Evolutionary conservation across 2,797 vertebrate genomes (phyloP).

Genomic region (Rhinoraja longicauda): DNA sequence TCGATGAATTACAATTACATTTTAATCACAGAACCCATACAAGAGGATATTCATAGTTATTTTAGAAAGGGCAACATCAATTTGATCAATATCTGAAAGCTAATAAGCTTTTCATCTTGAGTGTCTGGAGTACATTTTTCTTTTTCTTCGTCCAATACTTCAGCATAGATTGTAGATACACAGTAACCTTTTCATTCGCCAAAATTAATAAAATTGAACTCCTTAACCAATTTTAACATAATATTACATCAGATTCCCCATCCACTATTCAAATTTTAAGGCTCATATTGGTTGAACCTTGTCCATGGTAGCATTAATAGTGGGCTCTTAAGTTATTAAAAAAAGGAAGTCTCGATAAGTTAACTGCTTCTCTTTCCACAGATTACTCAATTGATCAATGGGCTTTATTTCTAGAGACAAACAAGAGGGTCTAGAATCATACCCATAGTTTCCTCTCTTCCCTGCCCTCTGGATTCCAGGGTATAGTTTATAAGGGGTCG

Average conservation of each 20-base stretch:
- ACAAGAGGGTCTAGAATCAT: no score
- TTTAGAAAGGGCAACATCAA: background rate
- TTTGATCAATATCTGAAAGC: conserved; percentile 8
- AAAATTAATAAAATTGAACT: background rate
- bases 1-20: background rate
- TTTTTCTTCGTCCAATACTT: background rate
- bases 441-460: no score
- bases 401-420: no score
- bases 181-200: background rate
- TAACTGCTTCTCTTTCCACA: no score
- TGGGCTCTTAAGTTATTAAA: background rate
- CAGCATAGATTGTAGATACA: background rate
- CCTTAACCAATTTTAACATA: background rate
- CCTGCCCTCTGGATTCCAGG: no score
- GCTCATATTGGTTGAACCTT: background rate
- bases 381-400: no score
- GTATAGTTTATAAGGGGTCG: no score
- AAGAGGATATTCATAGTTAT: background rate
- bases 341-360: no score
- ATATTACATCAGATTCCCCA: background rate
- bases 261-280: no score
- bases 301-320: background rate
- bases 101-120: background rate
- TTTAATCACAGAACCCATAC: background rate
- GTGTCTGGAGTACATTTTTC: background rate